Percentiles rank a stretch among this genome's conserved stretches.
Evolutionary conservation across 2,888 invertebrate genomes (phyloP).

Genomic region (Nemurella pictetii): DNA sequence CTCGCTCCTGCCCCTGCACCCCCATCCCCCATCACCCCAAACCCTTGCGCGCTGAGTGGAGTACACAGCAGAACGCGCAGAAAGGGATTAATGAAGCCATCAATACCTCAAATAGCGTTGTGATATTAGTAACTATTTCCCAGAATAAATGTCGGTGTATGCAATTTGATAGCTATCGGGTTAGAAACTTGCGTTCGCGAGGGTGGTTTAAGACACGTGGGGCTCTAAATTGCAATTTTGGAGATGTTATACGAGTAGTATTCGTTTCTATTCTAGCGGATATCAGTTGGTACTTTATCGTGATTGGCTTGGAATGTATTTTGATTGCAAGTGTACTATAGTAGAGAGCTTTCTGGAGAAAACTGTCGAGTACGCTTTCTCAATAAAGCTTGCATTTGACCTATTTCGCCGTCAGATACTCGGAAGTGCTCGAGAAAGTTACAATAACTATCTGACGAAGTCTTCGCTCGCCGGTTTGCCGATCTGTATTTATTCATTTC

Average conservation of each 20-base stretch:
- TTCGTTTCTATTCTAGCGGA: too few species aligned
- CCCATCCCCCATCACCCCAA: background rate
- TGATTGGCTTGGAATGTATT: background rate
- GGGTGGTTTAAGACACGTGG: too few species aligned
- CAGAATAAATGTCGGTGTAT: background rate
- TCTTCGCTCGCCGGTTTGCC: too few species aligned
- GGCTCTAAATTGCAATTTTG: too few species aligned
- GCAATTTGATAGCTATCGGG: background rate
- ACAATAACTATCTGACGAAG: background rate
- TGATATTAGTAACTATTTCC: background rate
- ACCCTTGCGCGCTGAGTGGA: background rate
- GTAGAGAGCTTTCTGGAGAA: background rate
- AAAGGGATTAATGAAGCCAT: slow-evolving; percentile 19
- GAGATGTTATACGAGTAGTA: too few species aligned
- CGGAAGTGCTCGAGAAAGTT: background rate
- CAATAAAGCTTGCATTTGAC: background rate
- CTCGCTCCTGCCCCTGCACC: background rate
- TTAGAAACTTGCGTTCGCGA: too few species aligned
- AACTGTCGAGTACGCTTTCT: background rate
- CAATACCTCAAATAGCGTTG: background rate
- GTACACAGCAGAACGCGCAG: background rate
- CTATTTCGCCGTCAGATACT: background rate
- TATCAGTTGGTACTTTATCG: background rate
- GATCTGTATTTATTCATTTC: background rate
- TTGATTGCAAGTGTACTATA: background rate